A percentile compares a stretch with the other conserved stretches of the same genome.
These are phyloP conservation scores for Apogon hyalosoma DNA, from an alignment of 2,797 vertebrate species.

Conservation along the genomic window DNA sequence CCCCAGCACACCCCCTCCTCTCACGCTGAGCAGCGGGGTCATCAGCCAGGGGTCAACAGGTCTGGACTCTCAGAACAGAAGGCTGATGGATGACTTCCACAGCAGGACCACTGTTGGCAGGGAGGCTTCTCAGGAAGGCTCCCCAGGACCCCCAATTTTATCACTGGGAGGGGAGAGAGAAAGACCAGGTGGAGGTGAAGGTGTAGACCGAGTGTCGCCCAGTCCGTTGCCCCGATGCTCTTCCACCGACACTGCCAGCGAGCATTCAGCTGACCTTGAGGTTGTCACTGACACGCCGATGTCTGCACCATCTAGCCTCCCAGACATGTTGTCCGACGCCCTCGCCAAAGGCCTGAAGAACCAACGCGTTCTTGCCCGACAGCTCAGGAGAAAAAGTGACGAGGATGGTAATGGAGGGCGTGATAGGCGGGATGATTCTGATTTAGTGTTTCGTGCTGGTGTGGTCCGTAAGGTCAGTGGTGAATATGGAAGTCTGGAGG, in stretches of 20 bases:
- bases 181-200: slow-evolving; percentile 55
- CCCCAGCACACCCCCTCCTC: slow-evolving; percentile 74
- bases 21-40: slow-evolving; percentile 52
- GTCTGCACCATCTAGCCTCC: slow-evolving; percentile 54
- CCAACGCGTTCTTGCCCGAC: slow-evolving; percentile 88
- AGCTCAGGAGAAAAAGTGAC: slow-evolving; percentile 60
- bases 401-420: slow-evolving; percentile 56
- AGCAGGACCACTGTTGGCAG: slow-evolving; percentile 31
- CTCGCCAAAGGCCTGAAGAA: slow-evolving; percentile 87
- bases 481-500: slow-evolving; percentile 86
- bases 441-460: slow-evolving; percentile 84
- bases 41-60: slow-evolving; percentile 53
- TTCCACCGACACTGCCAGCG: slow-evolving; percentile 92
- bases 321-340: slow-evolving; percentile 79
- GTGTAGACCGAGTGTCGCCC: slow-evolving; percentile 62
- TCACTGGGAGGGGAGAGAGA: slow-evolving; percentile 62
- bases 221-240: slow-evolving; percentile 89
- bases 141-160: slow-evolving; percentile 70
- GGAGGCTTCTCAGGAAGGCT: slow-evolving; percentile 48
- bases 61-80: slow-evolving; percentile 67
- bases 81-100: slow-evolving; percentile 65
- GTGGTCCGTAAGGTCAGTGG: slow-evolving; percentile 89
- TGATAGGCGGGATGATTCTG: slow-evolving; percentile 55
- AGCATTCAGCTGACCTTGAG: slow-evolving; percentile 88
- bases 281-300: slow-evolving; percentile 55